Evolutionary conservation across 2,888 invertebrate species (phyloP), one percentile per base, ranked within the genome.

Genomic region (Hydrotaea cyrtoneurina): DNA sequence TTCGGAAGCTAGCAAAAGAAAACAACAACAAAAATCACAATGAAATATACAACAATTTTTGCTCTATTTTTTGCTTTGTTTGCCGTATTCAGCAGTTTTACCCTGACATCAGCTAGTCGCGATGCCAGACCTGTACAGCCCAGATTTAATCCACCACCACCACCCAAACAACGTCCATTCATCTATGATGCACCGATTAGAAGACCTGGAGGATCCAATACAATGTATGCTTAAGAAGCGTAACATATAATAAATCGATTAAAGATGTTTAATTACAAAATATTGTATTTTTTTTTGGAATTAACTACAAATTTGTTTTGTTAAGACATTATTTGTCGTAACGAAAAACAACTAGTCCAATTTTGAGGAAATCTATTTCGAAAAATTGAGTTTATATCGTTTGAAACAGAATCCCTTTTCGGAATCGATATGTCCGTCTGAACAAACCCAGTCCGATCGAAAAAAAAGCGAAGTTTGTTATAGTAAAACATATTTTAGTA

Each of bases 141-240:
- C 0, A 79, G 55, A 73, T 26, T 72, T 50, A 39, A 72, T 15
- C 76, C 79, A 7, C 72, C 79, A 13, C 78, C 84, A 15, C 53
- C 78, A 76, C 71, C 11, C 59, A 71, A 23, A 1, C 55, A 81
- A 19, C 78, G 81, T 11, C 81, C 84, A 43, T 26, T 85, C 21
- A 81, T 79, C 21, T 85, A 85, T 26, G 84, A 85, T 74, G 62
- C 81, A 31, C 82, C 84, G 46, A 76, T 82, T n/a, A 79, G 69
- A 73, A 76, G 64, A n/a, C 84, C 84, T 46, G 78, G 66, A n/a
- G 69, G 76, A 19, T 53, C 72, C 15, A 76, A 76, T 19, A 81
- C 84, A 17, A 85, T 81, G 84, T 76, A 76, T 39, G 84, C 81
- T 15, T 85, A 79, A 69, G 36, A 17, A 66, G n/a, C 0, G 3